Evolutionary conservation across 2,113 vertebrate genomes (phyloP), one percentile per base, ranked within the genome.

Genomic region (Uria aalge): DNA sequence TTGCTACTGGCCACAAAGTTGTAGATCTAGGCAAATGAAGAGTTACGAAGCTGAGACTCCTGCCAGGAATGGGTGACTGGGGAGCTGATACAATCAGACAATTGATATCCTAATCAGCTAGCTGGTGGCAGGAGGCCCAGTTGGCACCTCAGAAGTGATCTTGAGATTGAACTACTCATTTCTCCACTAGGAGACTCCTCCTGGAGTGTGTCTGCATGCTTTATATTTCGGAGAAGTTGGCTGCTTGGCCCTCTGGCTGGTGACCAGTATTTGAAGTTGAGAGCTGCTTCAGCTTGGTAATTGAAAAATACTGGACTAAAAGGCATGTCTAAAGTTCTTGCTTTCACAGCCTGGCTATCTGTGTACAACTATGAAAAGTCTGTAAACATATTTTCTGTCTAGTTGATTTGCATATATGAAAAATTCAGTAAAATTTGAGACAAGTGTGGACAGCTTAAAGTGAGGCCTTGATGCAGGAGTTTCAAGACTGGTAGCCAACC

Each of bases 151-250:
- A 6, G 13, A 26, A 45, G 11, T 53, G 48, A 77, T 43, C 17
- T 20, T 71, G n/a, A 63, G 59, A 40, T 50, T 45, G 77, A 89
- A 45, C 57, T 82, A 53, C 67, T 76, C 12, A 7, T 53, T 72
- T 27, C 21, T 53, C 5, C 50, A 60, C 12, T 41, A 15, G 62
- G n/a, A 88, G 12, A 19, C 40, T 47, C 74, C 66, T 47, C 38
- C 0, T 15, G 26, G 23, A 64, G 45, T 8, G 6, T 18, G 24
- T 12, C 8, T 32, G 26, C 1, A 1, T 21, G 52, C n/a, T 48
- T 77, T 23, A 5, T 50, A 45, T 60, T 81, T 66, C 15, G 2
- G 15, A 53, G 21, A 18, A 38, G 32, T 20, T 85, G 60, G 7
- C 69, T 72, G 12, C 27, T 72, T 59, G 53, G 24, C 43, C 53